phyloP scores from a whole-genome alignment of 1,140 invertebrate genomes.

The Drosophila malerkotliana region DNA sequence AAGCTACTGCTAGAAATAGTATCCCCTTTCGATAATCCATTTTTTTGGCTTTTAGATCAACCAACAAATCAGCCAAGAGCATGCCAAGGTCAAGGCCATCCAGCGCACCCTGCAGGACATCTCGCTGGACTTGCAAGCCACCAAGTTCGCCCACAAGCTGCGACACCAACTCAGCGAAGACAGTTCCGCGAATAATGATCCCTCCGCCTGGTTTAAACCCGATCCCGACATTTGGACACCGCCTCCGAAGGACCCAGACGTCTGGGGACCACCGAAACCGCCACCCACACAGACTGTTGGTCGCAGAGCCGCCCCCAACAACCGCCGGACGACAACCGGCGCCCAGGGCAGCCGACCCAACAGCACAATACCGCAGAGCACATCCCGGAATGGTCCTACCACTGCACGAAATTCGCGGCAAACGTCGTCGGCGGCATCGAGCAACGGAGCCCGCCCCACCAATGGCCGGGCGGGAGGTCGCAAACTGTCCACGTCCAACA shows the following conservation, averaged over 20 bases:
- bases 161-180: constrained; percentile 67
- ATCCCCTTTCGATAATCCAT: not conserved
- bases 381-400: constrained; percentile 38
- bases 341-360: constrained; percentile 38
- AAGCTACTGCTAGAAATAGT: not conserved
- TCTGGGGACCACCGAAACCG: constrained; percentile 94
- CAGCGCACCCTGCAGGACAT: constrained; percentile 87
- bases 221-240: constrained; percentile 90
- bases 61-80: constrained; percentile 94
- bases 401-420: constrained; percentile 29
- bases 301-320: constrained; percentile 84
- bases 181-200: constrained; percentile 70
- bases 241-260: constrained; percentile 91
- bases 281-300: constrained; percentile 62
- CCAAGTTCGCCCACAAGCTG: constrained; percentile 71
- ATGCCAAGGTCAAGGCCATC: constrained; percentile 94
- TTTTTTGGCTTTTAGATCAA: constrained; percentile 87
- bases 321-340: constrained; percentile 84
- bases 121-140: constrained; percentile 78
- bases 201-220: constrained; percentile 80
- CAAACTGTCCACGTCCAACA: constrained; percentile 68
- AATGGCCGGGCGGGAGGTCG: constrained; percentile 61
- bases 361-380: constrained; percentile 74
- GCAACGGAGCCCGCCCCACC: constrained; percentile 35
- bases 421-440: constrained; percentile 25